Base-by-base conservation (phyloP, 64 coral and sea anemone genomes). In the Hydrozoanthus tunicans region DNA sequence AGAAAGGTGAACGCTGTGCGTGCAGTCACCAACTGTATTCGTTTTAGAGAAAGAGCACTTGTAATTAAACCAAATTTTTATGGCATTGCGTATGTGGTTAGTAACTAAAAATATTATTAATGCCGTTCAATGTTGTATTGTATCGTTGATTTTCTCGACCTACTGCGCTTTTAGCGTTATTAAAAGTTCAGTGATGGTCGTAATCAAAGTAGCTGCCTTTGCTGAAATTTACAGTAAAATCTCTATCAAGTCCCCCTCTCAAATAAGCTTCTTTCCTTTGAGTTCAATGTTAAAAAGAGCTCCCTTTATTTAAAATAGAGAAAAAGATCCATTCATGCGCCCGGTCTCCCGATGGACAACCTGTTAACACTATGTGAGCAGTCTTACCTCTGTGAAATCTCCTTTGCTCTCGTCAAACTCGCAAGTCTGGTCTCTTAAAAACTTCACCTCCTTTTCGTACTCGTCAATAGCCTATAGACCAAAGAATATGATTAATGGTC, bases 301-400 rank as follows among this genome's bases (percentile, higher is more conserved):
- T 1, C 60, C 7, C 7, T 13, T 9, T 9, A 2, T 62, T 5
- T 1, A 66, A 15, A 66, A 66, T 9, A 11, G 12, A 66, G 10
- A 11, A 15, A 5, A 3, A 13, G 4, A 11, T 11, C 11, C 12
- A 66, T 17, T 66, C 64, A 15, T 17, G 10, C 12, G 64, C 12
- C 64, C 10, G 12, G 5, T 13, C 12, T 66, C 64, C 64, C 8
- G 12, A 66, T 66, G 10, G 5, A 66, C 17, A 13, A 66, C 64
- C 5, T 13, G 64, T 66, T 66, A 14, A 66, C 11, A 11, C 64
- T 14, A 17, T 66, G 64, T 15, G 17, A 66, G n/a, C 67, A 8
- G 7, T 83, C 62, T 83, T 67, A 83, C 81, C 81, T 83, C 81
- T 66, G 61, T 66, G 14, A 83, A 83, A 66, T 64, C 62, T 66